Conservation (phyloP, 2,888 invertebrate genomes). For the Plebejus argus region DNA sequence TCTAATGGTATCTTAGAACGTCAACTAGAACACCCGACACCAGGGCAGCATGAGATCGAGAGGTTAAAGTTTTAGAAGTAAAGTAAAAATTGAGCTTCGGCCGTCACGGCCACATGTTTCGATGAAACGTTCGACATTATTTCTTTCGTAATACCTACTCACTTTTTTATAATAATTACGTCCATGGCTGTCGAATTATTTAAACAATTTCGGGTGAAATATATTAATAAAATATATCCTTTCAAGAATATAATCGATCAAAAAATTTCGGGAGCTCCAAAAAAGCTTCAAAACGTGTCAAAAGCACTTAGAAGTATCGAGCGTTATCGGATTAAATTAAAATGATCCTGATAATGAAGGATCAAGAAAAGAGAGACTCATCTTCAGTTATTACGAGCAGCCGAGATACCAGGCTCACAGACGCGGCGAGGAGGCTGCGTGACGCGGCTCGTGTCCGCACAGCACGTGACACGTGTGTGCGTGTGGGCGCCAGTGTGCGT, state of each 20-base stretch:
- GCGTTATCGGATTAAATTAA: constrained; percentile 23
- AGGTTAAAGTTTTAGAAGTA: constrained; percentile 47
- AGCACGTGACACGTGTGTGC: constrained; percentile 50
- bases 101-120: constrained; percentile 7
- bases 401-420: constrained; percentile 72
- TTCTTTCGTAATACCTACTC: constrained; percentile 1
- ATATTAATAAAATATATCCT: background rate
- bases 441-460: constrained; percentile 65
- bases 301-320: constrained; percentile 3
- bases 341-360: constrained; percentile 48
- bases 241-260: background rate
- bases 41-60: constrained; percentile 56
- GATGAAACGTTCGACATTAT: constrained; percentile 3
- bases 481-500: constrained; percentile 57
- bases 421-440: constrained; percentile 63
- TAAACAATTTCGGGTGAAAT: background rate
- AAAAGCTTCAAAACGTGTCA: background rate
- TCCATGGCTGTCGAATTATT: background rate
- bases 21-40: constrained; percentile 78
- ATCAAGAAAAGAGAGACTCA: constrained; percentile 74
- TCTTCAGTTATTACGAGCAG: constrained; percentile 79
- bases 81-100: background rate
- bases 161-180: constrained; percentile 3
- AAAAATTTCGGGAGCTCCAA: background rate
- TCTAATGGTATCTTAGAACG: constrained; percentile 64